phyloP scores from a whole-genome alignment of 2,888 invertebrate species.

The Adineta ricciae region DNA sequence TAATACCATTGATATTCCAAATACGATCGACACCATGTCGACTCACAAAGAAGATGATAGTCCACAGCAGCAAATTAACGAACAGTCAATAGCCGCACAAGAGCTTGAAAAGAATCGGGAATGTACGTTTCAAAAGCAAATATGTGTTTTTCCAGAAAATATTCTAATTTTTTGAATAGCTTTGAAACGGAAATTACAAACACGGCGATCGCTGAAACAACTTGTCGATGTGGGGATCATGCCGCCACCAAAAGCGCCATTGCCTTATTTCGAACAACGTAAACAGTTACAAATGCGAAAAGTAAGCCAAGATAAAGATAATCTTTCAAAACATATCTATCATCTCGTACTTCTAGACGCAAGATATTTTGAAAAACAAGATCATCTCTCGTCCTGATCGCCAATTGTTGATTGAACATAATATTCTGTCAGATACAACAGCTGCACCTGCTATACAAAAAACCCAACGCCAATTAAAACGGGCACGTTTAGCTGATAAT shows the following conservation, averaged over 20 bases:
- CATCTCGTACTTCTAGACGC: neutral
- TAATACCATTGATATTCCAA: neutral
- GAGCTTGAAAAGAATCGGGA: slow-evolving; percentile 8
- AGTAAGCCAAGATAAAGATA: neutral
- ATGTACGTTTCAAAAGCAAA: neutral
- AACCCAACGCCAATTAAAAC: slow-evolving; percentile 89
- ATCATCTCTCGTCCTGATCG: slow-evolving; percentile 87
- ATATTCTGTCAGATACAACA: slow-evolving; percentile 68
- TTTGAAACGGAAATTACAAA: slow-evolving; percentile 9
- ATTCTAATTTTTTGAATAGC: slow-evolving; percentile 1
- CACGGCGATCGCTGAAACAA: slow-evolving; percentile 14
- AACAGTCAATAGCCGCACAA: neutral
- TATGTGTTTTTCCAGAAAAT: too few species aligned
- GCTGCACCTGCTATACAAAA: slow-evolving; percentile 83
- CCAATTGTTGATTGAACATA: slow-evolving; percentile 82
- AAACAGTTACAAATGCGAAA: slow-evolving; percentile 22
- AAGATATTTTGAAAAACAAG: slow-evolving; percentile 78
- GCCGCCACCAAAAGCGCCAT: slow-evolving; percentile 20
- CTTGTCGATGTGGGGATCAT: slow-evolving; percentile 13
- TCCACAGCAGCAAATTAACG: neutral
- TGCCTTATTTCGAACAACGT: slow-evolving; percentile 3
- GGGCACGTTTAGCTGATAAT: slow-evolving; percentile 82
- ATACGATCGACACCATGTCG: neutral
- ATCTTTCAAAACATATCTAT: neutral
- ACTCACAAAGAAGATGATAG: neutral